Base-by-base conservation (phyloP, 2,113 vertebrate genomes). In the Pyrgilauda ruficollis region DNA sequence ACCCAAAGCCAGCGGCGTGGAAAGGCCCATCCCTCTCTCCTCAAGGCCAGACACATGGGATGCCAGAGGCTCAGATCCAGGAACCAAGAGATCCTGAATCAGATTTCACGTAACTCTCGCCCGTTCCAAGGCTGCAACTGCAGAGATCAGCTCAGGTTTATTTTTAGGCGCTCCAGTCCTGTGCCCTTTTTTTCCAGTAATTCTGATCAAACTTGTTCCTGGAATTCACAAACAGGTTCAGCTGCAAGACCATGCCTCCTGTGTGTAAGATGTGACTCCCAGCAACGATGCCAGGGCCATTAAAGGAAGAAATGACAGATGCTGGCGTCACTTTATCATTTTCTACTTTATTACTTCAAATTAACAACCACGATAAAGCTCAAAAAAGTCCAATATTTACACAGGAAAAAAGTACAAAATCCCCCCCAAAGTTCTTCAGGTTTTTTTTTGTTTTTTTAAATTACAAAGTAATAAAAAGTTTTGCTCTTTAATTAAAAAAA, bases 281-380 rank as follows among this genome's bases (percentile, higher is more conserved):
- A 88, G 63, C 61, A 49, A 41, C 23, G 47, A 83, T 81, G 89
- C 61, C 86, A 70, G 77, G 74, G 56, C 19, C 47, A 56, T 27
- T 49, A 55, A 62, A 64, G 62, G 66, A 93, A 91, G 67, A 94
- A 96, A 85, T 55, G 43, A 93, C 94, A 89, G 91, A 95, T 96
- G 75, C 92, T 70, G 82, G 90, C 9, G 0, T 97, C 97, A 98
- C 98, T 98, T 98, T 97, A 97, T 97, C 95, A 98, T 98, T 98
- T 98, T 98, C 98, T 98, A 98, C 98, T 98, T 98, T 98, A 98
- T 98, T 98, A 98, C 98, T 98, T 98, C 98, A 98, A 98, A 98
- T 98, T 98, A 98, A 98, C 98, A 98, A 98, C 98, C 98, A 98
- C 98, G 80, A 98, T 98, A 98, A 98, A 98, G 98, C 98, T 98